These are phyloP conservation scores for Macroglossus sobrinus DNA, from an alignment of 2,113 vertebrate species.

Conservation along the genomic window DNA sequence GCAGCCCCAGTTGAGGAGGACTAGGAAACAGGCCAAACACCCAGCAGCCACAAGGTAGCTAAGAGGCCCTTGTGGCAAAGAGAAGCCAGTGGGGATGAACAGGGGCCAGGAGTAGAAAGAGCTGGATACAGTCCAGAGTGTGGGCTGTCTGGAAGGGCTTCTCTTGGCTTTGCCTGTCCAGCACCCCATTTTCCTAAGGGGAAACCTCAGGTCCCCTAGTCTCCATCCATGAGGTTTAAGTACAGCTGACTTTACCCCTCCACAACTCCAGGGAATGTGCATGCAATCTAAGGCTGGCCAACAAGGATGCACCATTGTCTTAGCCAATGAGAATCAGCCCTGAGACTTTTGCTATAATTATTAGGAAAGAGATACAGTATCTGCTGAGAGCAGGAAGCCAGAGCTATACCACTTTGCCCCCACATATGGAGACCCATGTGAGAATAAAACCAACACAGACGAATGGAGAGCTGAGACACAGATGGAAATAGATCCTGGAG, in stretches of 20 bases:
- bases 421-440: neutral
- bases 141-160: neutral
- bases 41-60: neutral
- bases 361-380: neutral
- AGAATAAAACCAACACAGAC: neutral
- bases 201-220: neutral
- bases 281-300: neutral
- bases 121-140: no score
- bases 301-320: neutral
- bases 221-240: neutral
- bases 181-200: neutral
- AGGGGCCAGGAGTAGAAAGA: neutral
- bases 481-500: neutral
- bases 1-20: neutral
- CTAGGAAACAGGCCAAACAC: neutral
- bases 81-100: neutral
- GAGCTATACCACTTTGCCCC: neutral
- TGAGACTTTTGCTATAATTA: neutral
- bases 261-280: neutral
- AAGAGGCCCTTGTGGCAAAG: neutral
- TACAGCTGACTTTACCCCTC: neutral
- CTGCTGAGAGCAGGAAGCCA: neutral
- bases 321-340: neutral
- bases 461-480: neutral
- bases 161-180: neutral